A percentile compares a stretch with the other conserved stretches of the same genome.
phyloP scores from a whole-genome alignment of 2,113 vertebrate genomes.

The Rhinolophus sinicus region DNA sequence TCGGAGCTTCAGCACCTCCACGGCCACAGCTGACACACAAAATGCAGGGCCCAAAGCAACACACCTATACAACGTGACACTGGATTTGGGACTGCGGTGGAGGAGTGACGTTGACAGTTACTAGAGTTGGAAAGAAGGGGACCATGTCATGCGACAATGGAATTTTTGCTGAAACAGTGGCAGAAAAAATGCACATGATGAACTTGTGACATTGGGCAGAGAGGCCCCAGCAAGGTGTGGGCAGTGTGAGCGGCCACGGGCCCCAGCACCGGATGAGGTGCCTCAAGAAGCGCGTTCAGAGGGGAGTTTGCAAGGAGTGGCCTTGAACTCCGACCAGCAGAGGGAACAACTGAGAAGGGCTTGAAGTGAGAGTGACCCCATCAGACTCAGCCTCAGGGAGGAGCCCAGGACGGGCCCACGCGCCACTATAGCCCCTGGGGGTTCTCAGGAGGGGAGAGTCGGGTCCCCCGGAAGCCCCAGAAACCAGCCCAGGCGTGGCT shows the following conservation, averaged over 20 bases:
- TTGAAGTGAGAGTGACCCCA: neutral
- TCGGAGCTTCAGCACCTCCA: too few species aligned
- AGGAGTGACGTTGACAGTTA: neutral
- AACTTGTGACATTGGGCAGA: rapidly evolving
- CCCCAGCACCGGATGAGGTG: neutral
- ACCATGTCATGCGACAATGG: rapidly evolving
- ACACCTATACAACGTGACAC: rapidly evolving
- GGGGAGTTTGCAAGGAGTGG: too few species aligned
- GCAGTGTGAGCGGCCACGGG: neutral
- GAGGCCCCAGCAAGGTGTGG: too few species aligned
- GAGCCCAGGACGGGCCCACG: too few species aligned
- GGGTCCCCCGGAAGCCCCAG: too few species aligned
- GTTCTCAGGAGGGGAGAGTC: too few species aligned
- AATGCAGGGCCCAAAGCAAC: rapidly evolving
- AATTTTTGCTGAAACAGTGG: neutral
- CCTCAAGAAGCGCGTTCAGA: too few species aligned
- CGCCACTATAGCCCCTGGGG: too few species aligned
- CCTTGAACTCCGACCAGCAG: neutral
- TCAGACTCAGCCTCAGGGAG: neutral
- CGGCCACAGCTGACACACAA: neutral
- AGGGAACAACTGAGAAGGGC: neutral
- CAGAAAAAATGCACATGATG: neutral
- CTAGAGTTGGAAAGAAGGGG: neutral
- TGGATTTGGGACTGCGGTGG: neutral
- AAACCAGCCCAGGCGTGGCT: too few species aligned